phyloP scores from a whole-genome alignment of 2,888 invertebrate species.

The Oscheius myriophilus region DNA sequence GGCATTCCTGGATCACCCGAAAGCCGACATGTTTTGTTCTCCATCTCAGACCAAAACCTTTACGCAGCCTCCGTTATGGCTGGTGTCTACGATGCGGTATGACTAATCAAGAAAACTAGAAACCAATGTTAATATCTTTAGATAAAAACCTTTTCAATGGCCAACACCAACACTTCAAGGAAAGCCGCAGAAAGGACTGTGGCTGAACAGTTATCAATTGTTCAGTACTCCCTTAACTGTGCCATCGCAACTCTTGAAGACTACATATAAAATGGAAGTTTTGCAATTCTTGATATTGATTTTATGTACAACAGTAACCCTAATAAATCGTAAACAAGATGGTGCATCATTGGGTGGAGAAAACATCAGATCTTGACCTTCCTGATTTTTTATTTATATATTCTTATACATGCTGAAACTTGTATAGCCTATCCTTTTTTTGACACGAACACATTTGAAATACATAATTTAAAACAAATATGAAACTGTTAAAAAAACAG shows the following conservation, averaged over 20 bases:
- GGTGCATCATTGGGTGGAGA: too few species aligned
- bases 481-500: too few species aligned
- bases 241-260: slow-evolving; percentile 55
- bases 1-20: slow-evolving; percentile 70
- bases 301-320: too few species aligned
- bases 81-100: slow-evolving; percentile 56
- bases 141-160: slow-evolving; percentile 39
- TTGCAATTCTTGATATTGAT: too few species aligned
- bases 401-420: too few species aligned
- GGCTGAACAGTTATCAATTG: slow-evolving; percentile 59
- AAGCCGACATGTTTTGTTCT: slow-evolving; percentile 70
- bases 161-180: slow-evolving; percentile 36
- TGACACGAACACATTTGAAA: too few species aligned
- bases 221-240: slow-evolving; percentile 65
- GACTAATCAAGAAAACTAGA: not conserved
- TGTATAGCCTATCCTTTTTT: too few species aligned
- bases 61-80: slow-evolving; percentile 62
- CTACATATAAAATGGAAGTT: slow-evolving; percentile 55
- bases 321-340: too few species aligned
- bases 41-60: slow-evolving; percentile 59
- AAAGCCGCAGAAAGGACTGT: slow-evolving; percentile 44
- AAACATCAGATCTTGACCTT: too few species aligned
- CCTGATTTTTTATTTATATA: too few species aligned
- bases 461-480: too few species aligned
- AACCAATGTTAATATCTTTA: slow-evolving; percentile 34